These are phyloP conservation scores for Ganaspis brasiliensis DNA, from an alignment of 2,888 invertebrate genomes.

Conservation along the genomic window DNA sequence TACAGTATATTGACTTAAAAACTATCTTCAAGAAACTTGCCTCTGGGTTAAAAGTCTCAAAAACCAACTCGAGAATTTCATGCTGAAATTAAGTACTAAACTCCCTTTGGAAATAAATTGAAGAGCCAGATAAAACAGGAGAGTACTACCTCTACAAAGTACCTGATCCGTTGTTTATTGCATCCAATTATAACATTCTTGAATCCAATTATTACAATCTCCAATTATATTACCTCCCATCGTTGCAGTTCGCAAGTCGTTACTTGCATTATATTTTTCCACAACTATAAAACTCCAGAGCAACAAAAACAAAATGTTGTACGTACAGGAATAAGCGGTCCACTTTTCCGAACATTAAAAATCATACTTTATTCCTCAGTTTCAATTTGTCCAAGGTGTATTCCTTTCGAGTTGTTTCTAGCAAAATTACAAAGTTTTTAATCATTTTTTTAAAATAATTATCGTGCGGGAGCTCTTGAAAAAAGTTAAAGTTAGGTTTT, in stretches of 20 bases:
- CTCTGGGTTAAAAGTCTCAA: conserved; percentile 11
- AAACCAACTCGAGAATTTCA: not conserved
- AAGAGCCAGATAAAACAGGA: conserved; percentile 35
- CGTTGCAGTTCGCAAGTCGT: conserved; percentile 12
- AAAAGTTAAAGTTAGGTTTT: no score
- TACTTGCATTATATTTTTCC: conserved; percentile 1
- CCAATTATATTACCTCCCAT: conserved; percentile 23
- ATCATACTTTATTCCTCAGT: not conserved
- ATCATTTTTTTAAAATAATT: no score
- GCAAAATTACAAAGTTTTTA: no score
- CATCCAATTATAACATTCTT: conserved; percentile 35
- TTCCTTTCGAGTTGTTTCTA: not conserved
- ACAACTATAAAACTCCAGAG: not conserved
- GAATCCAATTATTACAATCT: conserved; percentile 34
- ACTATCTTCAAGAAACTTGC: conserved; percentile 9
- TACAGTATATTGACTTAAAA: conserved; percentile 17
- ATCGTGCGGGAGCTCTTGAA: no score
- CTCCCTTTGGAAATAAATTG: conserved; percentile 25
- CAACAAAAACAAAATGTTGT: not conserved
- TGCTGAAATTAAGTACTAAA: conserved; percentile 23
- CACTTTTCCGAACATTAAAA: not conserved
- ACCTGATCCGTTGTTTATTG: conserved; percentile 25
- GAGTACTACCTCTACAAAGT: conserved; percentile 25
- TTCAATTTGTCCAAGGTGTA: not conserved
- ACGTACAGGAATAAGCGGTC: not conserved